Conservation (phyloP, 1,140 invertebrate genomes). For the Drosophila pseudoananassae region DNA sequence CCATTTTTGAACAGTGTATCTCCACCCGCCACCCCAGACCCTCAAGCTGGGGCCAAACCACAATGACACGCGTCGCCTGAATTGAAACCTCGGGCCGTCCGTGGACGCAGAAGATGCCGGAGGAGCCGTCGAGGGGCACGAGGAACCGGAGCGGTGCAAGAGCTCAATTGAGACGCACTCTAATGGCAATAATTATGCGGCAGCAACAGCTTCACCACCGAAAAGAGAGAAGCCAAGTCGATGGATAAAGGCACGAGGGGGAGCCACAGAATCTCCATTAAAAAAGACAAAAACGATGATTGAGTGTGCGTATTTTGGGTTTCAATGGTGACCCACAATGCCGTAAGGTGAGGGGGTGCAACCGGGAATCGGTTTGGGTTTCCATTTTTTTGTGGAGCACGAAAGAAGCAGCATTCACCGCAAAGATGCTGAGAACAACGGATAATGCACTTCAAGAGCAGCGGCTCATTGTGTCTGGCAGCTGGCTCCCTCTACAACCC, state of each 20-base stretch:
- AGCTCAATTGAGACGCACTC: constrained; percentile 76
- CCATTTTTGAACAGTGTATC: constrained; percentile 9
- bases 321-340: constrained; percentile 66
- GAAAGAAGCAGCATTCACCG: constrained; percentile 50
- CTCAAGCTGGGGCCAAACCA: constrained; percentile 57
- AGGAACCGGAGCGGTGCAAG: constrained; percentile 5
- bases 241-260: background rate
- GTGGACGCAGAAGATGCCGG: constrained; percentile 2
- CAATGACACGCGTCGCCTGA: constrained; percentile 78
- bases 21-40: constrained; percentile 40
- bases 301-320: constrained; percentile 80
- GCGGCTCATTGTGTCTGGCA: constrained; percentile 77
- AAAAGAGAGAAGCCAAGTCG: constrained; percentile 10
- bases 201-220: constrained; percentile 49
- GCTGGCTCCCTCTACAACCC: constrained; percentile 14
- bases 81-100: constrained; percentile 43
- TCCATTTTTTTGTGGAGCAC: constrained; percentile 1
- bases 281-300: constrained; percentile 81
- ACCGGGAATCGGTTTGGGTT: background rate
- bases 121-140: background rate
- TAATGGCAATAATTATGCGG: constrained; percentile 79
- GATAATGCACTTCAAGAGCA: constrained; percentile 78
- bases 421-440: constrained; percentile 76
- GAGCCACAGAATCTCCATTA: constrained; percentile 61
- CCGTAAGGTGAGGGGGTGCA: background rate